A percentile compares a stretch with the other conserved stretches of the same genome.
These are phyloP conservation scores for Speoplatyrhinus poulsoni DNA, from an alignment of 2,113 vertebrate genomes.

Conservation along the genomic window DNA sequence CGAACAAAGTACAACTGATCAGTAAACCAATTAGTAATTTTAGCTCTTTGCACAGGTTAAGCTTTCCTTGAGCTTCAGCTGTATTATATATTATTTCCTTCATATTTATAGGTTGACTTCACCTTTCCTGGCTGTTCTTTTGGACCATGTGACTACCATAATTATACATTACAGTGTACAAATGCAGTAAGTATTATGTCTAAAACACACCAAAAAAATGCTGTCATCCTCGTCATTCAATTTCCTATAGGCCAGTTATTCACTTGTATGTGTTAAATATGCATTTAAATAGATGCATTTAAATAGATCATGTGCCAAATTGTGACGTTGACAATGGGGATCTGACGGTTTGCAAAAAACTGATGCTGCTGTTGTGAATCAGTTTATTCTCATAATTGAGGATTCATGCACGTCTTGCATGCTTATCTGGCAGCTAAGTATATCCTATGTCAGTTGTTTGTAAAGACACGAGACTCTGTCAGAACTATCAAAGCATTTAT, in stretches of 20 bases:
- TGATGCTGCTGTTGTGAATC: constrained; percentile 41
- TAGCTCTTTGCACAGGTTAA: constrained; percentile 89
- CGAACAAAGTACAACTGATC: constrained; percentile 99
- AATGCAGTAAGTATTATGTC: background rate
- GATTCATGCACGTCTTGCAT: constrained; percentile 47
- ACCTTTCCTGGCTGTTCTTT: background rate
- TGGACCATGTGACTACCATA: background rate
- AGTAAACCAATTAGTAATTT: constrained; percentile 99
- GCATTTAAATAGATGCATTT: background rate
- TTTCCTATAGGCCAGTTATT: background rate
- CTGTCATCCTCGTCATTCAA: background rate
- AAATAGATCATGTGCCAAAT: constrained; percentile 5
- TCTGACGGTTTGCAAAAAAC: constrained; percentile 33
- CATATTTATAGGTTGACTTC: constrained; percentile 12
- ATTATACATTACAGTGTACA: background rate
- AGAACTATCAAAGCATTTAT: constrained; percentile 67
- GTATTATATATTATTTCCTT: constrained; percentile 14
- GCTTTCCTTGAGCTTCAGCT: constrained; percentile 71
- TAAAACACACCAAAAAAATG: background rate
- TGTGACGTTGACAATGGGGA: constrained; percentile 25
- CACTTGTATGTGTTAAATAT: background rate
- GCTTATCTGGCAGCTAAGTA: constrained; percentile 54
- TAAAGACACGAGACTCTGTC: constrained; percentile 37
- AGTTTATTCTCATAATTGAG: constrained; percentile 48
- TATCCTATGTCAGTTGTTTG: constrained; percentile 57